A percentile compares a stretch with the other conserved stretches of the same genome.
Conservation (phyloP, 2,797 vertebrate species). For the Sebastes oblongus region DNA sequence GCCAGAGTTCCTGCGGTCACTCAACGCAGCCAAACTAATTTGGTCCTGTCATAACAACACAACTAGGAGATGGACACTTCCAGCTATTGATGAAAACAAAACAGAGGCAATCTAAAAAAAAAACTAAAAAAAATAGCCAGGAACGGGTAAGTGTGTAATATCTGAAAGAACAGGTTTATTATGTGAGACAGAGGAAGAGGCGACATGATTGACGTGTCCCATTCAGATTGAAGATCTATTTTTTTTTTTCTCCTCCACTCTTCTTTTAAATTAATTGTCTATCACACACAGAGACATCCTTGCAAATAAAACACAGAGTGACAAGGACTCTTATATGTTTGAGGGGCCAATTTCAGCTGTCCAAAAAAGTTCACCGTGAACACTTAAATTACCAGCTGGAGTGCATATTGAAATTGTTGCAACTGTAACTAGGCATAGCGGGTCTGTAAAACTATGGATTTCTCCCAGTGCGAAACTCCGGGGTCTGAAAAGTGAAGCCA, state of each 20-base stretch:
- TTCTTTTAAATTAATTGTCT: conserved; percentile 46
- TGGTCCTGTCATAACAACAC: conserved; percentile 68
- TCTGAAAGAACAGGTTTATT: conserved; percentile 7
- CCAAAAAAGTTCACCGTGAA: conserved; percentile 1
- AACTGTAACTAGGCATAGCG: background rate
- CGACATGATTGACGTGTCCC: conserved; percentile 25
- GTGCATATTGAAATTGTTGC: background rate
- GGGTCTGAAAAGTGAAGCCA: background rate
- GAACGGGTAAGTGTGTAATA: conserved; percentile 1
- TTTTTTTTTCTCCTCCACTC: conserved; percentile 12
- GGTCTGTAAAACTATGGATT: background rate
- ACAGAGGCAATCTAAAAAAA: background rate
- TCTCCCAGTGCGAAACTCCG: background rate
- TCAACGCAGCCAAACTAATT: conserved; percentile 66
- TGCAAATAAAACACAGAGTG: background rate
- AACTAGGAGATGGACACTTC: conserved; percentile 40
- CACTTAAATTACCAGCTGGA: conserved; percentile 17
- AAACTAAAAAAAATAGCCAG: background rate
- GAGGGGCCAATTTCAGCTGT: conserved; percentile 38
- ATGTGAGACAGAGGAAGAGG: background rate
- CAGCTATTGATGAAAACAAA: conserved; percentile 17
- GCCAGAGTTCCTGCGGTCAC: conserved; percentile 67
- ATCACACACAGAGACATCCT: background rate
- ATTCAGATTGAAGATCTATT: conserved; percentile 37
- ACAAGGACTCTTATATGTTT: conserved; percentile 22